A percentile compares a stretch with the other conserved stretches of the same genome.
phyloP scores from a whole-genome alignment of 2,797 vertebrate species.

The Pangasius sanitwongsei region DNA sequence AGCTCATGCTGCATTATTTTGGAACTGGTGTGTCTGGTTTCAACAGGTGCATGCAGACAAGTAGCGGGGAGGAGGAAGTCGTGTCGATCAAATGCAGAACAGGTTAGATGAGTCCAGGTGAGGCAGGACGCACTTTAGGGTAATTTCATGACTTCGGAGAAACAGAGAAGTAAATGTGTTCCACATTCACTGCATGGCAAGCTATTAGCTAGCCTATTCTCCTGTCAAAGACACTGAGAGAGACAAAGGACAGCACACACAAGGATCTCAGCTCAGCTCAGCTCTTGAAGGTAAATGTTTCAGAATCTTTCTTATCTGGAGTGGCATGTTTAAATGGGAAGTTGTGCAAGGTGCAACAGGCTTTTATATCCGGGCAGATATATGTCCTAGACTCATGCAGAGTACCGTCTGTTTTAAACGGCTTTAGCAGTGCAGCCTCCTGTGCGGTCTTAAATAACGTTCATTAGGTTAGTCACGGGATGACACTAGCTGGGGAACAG shows the following conservation, averaged over 20 bases:
- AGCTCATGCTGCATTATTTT: constrained; percentile 42
- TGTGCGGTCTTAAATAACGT: constrained; percentile 52
- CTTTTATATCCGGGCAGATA: constrained; percentile 25
- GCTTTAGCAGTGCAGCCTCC: constrained; percentile 42
- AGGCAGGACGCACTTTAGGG: constrained; percentile 79
- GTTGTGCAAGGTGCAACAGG: constrained; percentile 40
- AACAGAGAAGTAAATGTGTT: constrained; percentile 60
- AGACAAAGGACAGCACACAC: constrained; percentile 58
- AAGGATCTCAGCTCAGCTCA: constrained; percentile 70
- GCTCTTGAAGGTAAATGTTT: constrained; percentile 80
- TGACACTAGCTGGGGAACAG: constrained; percentile 27
- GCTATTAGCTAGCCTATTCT: constrained; percentile 62
- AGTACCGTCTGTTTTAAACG: constrained; percentile 48
- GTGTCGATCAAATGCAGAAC: constrained; percentile 84
- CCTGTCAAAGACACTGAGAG: constrained; percentile 40
- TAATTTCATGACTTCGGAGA: constrained; percentile 79
- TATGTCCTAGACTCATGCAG: constrained; percentile 31
- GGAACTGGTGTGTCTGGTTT: constrained; percentile 58
- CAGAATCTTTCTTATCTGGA: constrained; percentile 21
- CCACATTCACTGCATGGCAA: constrained; percentile 68
- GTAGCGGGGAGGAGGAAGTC: constrained; percentile 68
- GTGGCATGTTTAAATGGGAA: constrained; percentile 30
- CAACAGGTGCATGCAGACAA: constrained; percentile 64
- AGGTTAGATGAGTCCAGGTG: constrained; percentile 90
- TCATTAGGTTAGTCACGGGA: constrained; percentile 51